phyloP scores from a whole-genome alignment of 2,888 invertebrate species.

The Epinotia nisella region DNA sequence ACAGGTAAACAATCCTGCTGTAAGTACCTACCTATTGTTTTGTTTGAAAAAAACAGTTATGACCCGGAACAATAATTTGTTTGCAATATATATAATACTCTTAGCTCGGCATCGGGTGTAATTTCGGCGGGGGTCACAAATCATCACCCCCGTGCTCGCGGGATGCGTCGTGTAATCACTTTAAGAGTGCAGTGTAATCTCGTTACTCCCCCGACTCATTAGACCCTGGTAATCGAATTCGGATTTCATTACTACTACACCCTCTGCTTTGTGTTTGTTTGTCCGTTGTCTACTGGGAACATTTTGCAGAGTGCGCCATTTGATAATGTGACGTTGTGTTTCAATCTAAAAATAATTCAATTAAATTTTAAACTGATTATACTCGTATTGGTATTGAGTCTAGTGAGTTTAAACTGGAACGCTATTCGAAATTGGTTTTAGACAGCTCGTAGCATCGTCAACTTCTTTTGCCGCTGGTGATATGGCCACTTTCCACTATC shows the following conservation, averaged over 20 bases:
- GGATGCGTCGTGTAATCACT: slow-evolving; percentile 66
- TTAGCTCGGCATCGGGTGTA: slow-evolving; percentile 9
- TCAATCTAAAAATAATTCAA: slow-evolving; percentile 37
- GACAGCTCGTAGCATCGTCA: not conserved
- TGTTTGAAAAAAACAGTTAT: slow-evolving; percentile 14
- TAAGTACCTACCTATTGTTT: not conserved
- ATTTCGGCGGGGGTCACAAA: slow-evolving; percentile 54
- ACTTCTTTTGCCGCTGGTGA: no score
- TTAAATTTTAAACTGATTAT: slow-evolving; percentile 8
- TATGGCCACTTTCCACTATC: no score
- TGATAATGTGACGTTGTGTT: slow-evolving; percentile 40
- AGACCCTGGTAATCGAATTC: slow-evolving; percentile 72
- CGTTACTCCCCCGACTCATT: slow-evolving; percentile 68
- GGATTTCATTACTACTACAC: slow-evolving; percentile 69
- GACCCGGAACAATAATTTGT: slow-evolving; percentile 36
- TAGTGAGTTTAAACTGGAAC: not conserved
- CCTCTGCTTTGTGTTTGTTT: slow-evolving; percentile 51
- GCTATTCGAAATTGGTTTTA: no score
- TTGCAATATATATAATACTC: slow-evolving; percentile 44
- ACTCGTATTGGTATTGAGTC: not conserved
- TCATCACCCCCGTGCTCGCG: slow-evolving; percentile 53
- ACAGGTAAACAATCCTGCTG: no score
- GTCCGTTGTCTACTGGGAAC: slow-evolving; percentile 49
- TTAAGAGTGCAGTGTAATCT: slow-evolving; percentile 63
- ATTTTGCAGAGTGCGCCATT: slow-evolving; percentile 39